Conservation (phyloP, 2,113 vertebrate species). For the Leptobrachium ailaonicum region DNA sequence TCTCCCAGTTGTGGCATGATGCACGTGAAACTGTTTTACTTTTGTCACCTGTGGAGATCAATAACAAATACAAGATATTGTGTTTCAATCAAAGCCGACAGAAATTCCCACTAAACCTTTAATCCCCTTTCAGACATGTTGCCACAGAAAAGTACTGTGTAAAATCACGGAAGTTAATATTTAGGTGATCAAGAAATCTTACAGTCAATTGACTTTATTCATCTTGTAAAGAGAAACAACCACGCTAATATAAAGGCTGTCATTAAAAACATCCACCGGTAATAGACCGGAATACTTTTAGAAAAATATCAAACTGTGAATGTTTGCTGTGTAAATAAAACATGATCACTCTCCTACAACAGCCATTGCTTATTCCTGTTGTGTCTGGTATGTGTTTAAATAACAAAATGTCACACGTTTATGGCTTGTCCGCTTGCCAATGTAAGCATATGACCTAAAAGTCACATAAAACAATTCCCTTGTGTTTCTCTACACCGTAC, state of each 20-base stretch:
- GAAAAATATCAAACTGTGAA: constrained; percentile 8
- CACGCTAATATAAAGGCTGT: constrained; percentile 1
- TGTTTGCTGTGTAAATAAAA: constrained; percentile 11
- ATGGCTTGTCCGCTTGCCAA: too few species aligned
- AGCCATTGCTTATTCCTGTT: too few species aligned
- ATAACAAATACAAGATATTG: constrained; percentile 37
- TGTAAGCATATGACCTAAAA: too few species aligned
- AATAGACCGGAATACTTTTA: constrained; percentile 1
- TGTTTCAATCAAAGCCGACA: constrained; percentile 31
- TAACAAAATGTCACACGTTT: too few species aligned
- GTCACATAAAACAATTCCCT: too few species aligned
- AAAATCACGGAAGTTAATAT: constrained; percentile 17
- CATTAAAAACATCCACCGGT: constrained; percentile 28
- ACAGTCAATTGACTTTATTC: neutral
- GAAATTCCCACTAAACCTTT: constrained; percentile 15
- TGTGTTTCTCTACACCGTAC: too few species aligned
- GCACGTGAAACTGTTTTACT: neutral
- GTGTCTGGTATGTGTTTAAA: too few species aligned
- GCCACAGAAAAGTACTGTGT: constrained; percentile 12
- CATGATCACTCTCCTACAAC: neutral
- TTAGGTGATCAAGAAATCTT: constrained; percentile 11
- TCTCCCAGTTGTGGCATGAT: too few species aligned
- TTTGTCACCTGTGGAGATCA: constrained; percentile 37
- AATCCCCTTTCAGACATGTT: constrained; percentile 19
- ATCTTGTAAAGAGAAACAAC: constrained; percentile 8